Evolutionary conservation across 2,888 invertebrate genomes (phyloP).

Genomic region (Dusona sp.): DNA sequence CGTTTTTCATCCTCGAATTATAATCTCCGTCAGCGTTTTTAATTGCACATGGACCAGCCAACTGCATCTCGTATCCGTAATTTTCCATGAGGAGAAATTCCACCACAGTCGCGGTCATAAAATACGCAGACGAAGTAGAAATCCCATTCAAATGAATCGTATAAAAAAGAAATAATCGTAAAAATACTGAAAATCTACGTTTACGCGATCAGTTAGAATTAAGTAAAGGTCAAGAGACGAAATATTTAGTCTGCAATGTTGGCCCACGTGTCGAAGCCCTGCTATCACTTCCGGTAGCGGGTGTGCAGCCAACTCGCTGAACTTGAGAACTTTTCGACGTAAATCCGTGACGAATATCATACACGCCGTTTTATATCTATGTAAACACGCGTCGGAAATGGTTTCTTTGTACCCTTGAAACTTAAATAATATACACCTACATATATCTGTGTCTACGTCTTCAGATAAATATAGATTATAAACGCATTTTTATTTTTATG

Average conservation of each 20-base stretch:
- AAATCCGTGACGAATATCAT: conserved; percentile 4
- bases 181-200: not conserved
- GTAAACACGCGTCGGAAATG: not conserved
- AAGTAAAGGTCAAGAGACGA: conserved; percentile 7
- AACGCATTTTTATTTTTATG: not conserved
- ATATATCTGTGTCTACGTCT: not conserved
- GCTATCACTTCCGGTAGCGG: conserved; percentile 3
- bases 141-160: not conserved
- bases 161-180: not conserved
- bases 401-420: conserved; percentile 13
- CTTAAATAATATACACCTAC: not conserved
- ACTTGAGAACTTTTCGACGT: conserved; percentile 35
- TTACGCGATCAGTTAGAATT: not conserved
- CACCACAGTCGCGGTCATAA: not conserved
- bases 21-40: not conserved
- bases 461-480: not conserved
- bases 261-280: conserved; percentile 12
- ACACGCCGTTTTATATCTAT: not conserved
- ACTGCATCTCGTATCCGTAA: not conserved
- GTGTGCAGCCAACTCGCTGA: conserved; percentile 14
- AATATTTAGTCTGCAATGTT: conserved; percentile 20
- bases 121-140: too few relatives aligned
- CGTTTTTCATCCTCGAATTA: not conserved
- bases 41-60: conserved; percentile 1
- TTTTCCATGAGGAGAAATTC: not conserved